Evolutionary conservation across 2,888 invertebrate species (phyloP), one percentile per base, ranked within the genome.

Genomic region (Euphydryas editha): DNA sequence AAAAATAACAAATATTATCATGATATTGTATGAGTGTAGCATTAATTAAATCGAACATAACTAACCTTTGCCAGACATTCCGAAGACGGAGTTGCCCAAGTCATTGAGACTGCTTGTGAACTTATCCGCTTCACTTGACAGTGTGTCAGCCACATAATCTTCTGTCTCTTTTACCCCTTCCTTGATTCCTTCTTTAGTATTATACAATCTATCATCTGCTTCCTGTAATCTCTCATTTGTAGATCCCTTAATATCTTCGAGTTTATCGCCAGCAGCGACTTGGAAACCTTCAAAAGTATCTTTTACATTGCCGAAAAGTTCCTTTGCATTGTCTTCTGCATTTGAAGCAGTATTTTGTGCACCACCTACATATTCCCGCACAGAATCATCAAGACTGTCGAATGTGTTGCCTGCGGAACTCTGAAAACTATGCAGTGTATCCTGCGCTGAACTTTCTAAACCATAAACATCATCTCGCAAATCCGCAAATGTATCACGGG

Each of bases 331-430:
- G 10, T 81, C 76, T 59, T 85, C 86, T n/a, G 77, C 79, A 49
- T 80, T 85, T 2, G 78, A 77, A 49, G 78, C 68, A 24, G 81
- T 65, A 30, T 73, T 80, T 71, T 83, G 87, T 15, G 77, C 78
- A n/a, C 82, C 83, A 5, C 84, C 83, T 8, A 84, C 72, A 42
- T 84, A 81, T 71, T 91, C 86, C 57, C 82, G 81, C 0, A 86
- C 82, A 0, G 92, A 92, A 71, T 92, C 90, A 46, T 92, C 92
- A 61, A 92, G 81, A 72, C 92, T 92, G 60, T 91, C 92, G 59
- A 92, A 92, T 1, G 92, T 92, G 65, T 92, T 88, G 6, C 92
- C 92, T 1, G 92, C 91, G 4, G 92, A 92, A 75, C 92, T 92
- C 74, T 92, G 92, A 78, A 92, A 90, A 72, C 92, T 92, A 70